Evolutionary conservation across 1,140 invertebrate species (phyloP).

Genomic region (Drosophila eugracilis): DNA sequence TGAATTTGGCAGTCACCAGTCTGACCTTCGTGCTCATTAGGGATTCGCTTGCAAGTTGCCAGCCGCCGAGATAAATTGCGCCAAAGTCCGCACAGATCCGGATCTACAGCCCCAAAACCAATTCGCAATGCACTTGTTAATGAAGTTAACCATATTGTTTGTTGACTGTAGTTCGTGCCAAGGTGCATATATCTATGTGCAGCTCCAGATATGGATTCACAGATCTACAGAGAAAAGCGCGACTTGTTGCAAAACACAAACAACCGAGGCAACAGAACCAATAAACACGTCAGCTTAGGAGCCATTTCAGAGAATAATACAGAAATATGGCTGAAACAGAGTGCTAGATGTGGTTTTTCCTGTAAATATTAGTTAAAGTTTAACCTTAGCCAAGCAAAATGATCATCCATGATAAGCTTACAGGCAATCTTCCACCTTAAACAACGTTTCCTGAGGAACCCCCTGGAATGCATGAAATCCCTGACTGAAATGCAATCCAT

Average conservation of each 20-base stretch:
- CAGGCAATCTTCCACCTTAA: constrained; percentile 3
- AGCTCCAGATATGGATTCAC: constrained; percentile 44
- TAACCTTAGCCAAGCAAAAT: too few relatives aligned
- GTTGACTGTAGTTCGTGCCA: constrained; percentile 60
- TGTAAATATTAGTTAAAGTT: too few relatives aligned
- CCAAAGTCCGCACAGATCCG: constrained; percentile 32
- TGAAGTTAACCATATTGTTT: constrained; percentile 69
- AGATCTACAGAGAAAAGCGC: constrained; percentile 31
- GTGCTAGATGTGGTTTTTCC: too few relatives aligned
- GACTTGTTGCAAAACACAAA: constrained; percentile 31
- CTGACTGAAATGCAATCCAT: constrained; percentile 24
- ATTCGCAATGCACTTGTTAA: constrained; percentile 67
- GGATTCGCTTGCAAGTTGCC: constrained; percentile 32
- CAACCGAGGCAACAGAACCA: constrained; percentile 63
- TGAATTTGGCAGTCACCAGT: constrained; percentile 52
- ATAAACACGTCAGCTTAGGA: too few relatives aligned
- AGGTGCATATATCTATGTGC: constrained; percentile 40
- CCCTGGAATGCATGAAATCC: not conserved
- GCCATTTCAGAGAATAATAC: too few relatives aligned
- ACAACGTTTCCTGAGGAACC: too few relatives aligned
- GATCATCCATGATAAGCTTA: too few relatives aligned
- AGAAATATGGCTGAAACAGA: too few relatives aligned
- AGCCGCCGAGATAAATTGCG: constrained; percentile 37
- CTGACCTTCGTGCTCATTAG: constrained; percentile 73
- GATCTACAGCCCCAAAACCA: constrained; percentile 11